Evolutionary conservation across 2,113 vertebrate genomes (phyloP), one percentile per base, ranked within the genome.

Genomic region (human (Homo sapiens)): DNA sequence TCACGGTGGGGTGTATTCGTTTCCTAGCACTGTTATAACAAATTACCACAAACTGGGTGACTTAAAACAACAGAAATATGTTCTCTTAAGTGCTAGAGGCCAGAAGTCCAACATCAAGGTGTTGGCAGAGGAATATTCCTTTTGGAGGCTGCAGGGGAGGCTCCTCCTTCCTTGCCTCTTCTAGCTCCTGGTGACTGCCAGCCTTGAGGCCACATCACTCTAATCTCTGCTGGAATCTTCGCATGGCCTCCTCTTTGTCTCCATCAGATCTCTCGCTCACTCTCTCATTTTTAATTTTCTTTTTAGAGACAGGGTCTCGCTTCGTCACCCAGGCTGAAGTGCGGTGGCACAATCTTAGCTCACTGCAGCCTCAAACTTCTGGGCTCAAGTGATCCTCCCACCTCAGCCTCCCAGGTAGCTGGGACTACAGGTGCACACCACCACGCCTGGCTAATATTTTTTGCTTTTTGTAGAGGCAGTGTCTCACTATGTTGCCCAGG

Each of bases 1-100:
- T 75, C 32, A 1, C 0, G 14, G 57, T 6, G 4, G 38, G 35
- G 22, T 48, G 13, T 61, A 8, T 82, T 32, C 0, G 0, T 64
- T 90, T 78, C 55, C 78, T 57, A n/a, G 35, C 1, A 25, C 18
- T 48, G 27, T 61, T 43, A 20, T n/a, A 45, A 76, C 66, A 64
- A 76, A 85, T 61, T 8, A 57, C 70, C 18, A 0, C 64, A 57
- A 66, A 76, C 4, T 10, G 30, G 38, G 50, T 45, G 12, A 43
- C 16, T 76, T 86, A 20, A 61, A 59, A 72, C 35, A 57, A 17
- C 35, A 80, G 72, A 45, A 27, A 14, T 38, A 1, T 11, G 1
- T 23, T 85, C 59, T 43, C 25, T 25, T 17, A 20, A 38, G 12
- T 81, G 57, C 35, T 35, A 30, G 40, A 81, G 85, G 48, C 48